Conservation (phyloP, 2,113 vertebrate genomes). For the Oreotrochilus melanogaster region DNA sequence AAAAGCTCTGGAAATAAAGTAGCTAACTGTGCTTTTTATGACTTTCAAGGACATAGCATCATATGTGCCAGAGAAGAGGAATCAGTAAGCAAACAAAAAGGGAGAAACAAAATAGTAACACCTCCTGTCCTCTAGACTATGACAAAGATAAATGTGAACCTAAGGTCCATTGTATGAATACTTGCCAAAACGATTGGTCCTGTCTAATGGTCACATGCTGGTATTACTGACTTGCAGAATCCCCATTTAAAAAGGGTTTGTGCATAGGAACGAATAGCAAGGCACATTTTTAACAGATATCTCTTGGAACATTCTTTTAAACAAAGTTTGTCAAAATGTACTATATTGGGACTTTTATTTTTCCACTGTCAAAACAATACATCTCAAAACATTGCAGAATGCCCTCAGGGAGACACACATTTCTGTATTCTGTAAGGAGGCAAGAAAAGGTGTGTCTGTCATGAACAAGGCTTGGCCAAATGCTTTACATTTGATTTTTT, state of each 20-base stretch:
- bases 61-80: not conserved
- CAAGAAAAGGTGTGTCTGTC: slow-evolving; percentile 45
- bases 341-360: slow-evolving; percentile 45
- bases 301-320: not conserved
- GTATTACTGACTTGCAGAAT: not conserved
- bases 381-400: slow-evolving; percentile 12
- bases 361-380: slow-evolving; percentile 10
- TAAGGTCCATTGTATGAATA: not conserved
- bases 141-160: not conserved
- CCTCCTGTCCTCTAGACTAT: not conserved
- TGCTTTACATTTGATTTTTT: not conserved
- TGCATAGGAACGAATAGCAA: not conserved
- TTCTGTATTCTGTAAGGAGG: not conserved
- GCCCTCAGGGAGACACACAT: not conserved
- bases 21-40: not conserved
- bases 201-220: not conserved
- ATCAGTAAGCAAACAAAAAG: not conserved
- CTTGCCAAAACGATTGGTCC: not conserved
- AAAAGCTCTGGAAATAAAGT: not conserved
- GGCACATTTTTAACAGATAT: not conserved
- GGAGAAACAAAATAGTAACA: not conserved
- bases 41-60: not conserved
- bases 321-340: not conserved
- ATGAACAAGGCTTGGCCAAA: slow-evolving; percentile 3
- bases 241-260: not conserved